Conservation (phyloP, 2,888 invertebrate species). For the Mactromeris polynyma region DNA sequence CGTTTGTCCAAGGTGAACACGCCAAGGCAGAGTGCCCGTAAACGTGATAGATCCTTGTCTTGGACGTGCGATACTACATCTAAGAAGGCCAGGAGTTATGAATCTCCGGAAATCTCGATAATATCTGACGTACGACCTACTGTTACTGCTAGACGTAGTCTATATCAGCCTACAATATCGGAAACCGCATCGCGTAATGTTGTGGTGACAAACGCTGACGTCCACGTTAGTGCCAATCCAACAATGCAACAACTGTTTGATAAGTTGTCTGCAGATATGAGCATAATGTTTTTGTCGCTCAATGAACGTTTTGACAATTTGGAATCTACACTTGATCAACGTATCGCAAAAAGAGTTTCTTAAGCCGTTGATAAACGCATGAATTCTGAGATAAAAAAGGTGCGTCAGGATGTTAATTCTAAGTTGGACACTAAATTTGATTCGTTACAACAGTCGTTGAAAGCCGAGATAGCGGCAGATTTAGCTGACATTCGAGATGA, state of each 20-base stretch:
- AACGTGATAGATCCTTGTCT: too few species aligned
- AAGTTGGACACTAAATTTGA: constrained; percentile 19
- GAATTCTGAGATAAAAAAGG: constrained; percentile 18
- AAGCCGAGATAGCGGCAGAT: constrained; percentile 28
- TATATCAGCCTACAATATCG: too few species aligned
- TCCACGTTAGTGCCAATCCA: too few species aligned
- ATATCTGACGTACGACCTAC: too few species aligned
- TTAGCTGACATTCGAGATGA: constrained; percentile 25
- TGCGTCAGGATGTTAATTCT: constrained; percentile 19
- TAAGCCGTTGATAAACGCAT: constrained; percentile 27
- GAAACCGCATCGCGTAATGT: too few species aligned
- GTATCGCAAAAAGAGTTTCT: constrained; percentile 30
- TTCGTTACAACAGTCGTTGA: constrained; percentile 15
- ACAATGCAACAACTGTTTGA: constrained; percentile 29
- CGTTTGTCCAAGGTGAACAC: too few species aligned
- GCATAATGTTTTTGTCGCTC: constrained; percentile 37
- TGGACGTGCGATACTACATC: too few species aligned
- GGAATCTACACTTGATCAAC: background rate
- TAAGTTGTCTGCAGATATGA: constrained; percentile 31
- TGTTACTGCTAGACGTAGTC: too few species aligned
- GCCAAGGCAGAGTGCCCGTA: too few species aligned
- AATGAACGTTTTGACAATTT: constrained; percentile 9
- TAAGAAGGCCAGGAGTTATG: too few species aligned
- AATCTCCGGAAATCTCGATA: too few species aligned
- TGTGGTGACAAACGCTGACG: too few species aligned